Evolutionary conservation across 1,140 invertebrate genomes (phyloP), one percentile per base, ranked within the genome.

Genomic region (Macrotrachela quadricornifera): DNA sequence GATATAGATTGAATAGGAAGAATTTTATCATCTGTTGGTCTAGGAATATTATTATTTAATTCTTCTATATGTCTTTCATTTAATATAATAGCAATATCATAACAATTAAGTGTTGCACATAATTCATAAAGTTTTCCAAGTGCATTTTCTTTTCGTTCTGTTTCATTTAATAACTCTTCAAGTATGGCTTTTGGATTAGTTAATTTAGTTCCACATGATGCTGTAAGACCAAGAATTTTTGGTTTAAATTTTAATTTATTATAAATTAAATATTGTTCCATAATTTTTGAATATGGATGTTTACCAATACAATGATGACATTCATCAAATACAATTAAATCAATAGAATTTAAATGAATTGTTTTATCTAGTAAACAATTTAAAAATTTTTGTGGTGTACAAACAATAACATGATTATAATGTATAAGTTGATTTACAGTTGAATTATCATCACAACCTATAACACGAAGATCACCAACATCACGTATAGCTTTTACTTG

Each of bases 301-400:
- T 30, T 44, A 16, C 44, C 49, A 15, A 44, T 37, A 14, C 41
- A 44, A n/a, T 51, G 49, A 45, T 51, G 49, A 44, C 49, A 51
- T 18, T 51, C 49, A 17, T 51, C 49, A 37, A 51, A 51, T 37
- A 51, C 21, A 13, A 51, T 15, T 41, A 51, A 44, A 13, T n/a
- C 16, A 44, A 51, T 44, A 37, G n/a, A 9, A 8, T 45, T 38
- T 10, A 51, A 14, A 14, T 13, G 30, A 6, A 44, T 9, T 11
- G 44, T 21, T 15, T 41, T 45, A 41, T 45, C n/a, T 13, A 38
- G 38, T 11, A 51, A 16, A 37, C 30, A 36, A 16, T 51, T 51
- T 8, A 51, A 38, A 12, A 51, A 45, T 17, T 51, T 51, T 51
- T 51, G 49, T 10, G 49, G 49, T 17, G 49, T 51, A 17, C 44